Conservation (phyloP, 2,888 invertebrate species). For the Dyspetes luteomarginatus region DNA sequence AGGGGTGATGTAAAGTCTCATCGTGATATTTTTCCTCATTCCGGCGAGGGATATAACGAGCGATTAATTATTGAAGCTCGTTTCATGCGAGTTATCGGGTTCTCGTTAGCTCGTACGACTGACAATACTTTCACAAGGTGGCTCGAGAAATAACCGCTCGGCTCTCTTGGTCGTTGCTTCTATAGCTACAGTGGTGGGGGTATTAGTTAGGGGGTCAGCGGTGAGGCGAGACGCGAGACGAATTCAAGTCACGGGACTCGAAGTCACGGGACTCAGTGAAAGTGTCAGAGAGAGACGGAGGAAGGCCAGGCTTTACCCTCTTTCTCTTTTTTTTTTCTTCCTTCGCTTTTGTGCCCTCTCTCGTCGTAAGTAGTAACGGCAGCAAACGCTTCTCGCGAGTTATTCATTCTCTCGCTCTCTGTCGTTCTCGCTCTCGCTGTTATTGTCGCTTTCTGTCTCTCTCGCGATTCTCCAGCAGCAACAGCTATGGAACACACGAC, state of each 20-base stretch:
- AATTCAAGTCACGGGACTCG: constrained; percentile 75
- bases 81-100: constrained; percentile 8
- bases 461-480: constrained; percentile 37
- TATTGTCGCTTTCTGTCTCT: neutral
- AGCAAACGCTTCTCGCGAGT: neutral
- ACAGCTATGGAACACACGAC: constrained; percentile 41
- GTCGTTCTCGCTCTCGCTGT: constrained; percentile 15
- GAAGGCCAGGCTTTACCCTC: constrained; percentile 67
- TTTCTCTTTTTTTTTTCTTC: constrained; percentile 66
- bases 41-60: constrained; percentile 42
- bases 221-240: constrained; percentile 59
- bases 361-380: neutral
- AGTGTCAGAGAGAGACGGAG: constrained; percentile 74
- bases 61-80: constrained; percentile 56
- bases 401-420: constrained; percentile 33
- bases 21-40: constrained; percentile 71
- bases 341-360: constrained; percentile 26
- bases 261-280: constrained; percentile 78
- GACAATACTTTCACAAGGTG: constrained; percentile 62
- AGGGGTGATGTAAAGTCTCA: constrained; percentile 21
- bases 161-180: constrained; percentile 44
- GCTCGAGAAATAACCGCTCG: constrained; percentile 32
- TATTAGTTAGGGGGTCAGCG: constrained; percentile 56
- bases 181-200: constrained; percentile 54
- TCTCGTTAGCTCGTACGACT: constrained; percentile 1